Conservation (phyloP, 2,113 vertebrate species). For the mouse (Mus musculus) region DNA sequence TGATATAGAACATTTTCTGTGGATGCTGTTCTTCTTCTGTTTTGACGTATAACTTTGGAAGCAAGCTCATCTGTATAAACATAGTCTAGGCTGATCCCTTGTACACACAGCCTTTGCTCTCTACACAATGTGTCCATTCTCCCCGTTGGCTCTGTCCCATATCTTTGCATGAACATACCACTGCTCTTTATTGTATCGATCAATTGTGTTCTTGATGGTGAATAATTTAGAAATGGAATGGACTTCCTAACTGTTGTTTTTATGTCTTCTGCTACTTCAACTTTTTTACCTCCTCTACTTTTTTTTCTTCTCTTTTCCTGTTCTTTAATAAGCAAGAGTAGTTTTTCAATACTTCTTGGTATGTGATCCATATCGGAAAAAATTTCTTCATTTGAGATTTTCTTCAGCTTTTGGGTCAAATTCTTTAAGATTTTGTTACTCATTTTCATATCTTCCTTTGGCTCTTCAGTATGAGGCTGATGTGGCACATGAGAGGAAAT, state of each 20-base stretch:
- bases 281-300: not conserved
- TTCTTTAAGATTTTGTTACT: not conserved
- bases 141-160: not conserved
- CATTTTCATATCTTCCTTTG: not conserved
- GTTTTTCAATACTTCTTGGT: not conserved
- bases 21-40: not conserved
- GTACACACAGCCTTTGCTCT: not conserved
- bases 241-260: not conserved
- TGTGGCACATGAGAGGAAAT: not conserved
- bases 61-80: not conserved
- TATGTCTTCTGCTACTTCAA: not conserved
- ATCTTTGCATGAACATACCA: not conserved
- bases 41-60: not conserved
- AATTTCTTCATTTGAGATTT: not conserved
- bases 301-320: not conserved
- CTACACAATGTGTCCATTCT: not conserved
- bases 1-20: not conserved
- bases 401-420: not conserved
- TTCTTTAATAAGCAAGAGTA: constrained; percentile 41
- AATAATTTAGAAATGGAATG: not conserved
- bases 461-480: not conserved
- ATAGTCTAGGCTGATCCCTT: not conserved
- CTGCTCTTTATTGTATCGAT: not conserved
- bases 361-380: not conserved
- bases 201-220: not conserved